Evolutionary conservation across 2,888 invertebrate genomes (phyloP).

Genomic region (Tridacna gigas): DNA sequence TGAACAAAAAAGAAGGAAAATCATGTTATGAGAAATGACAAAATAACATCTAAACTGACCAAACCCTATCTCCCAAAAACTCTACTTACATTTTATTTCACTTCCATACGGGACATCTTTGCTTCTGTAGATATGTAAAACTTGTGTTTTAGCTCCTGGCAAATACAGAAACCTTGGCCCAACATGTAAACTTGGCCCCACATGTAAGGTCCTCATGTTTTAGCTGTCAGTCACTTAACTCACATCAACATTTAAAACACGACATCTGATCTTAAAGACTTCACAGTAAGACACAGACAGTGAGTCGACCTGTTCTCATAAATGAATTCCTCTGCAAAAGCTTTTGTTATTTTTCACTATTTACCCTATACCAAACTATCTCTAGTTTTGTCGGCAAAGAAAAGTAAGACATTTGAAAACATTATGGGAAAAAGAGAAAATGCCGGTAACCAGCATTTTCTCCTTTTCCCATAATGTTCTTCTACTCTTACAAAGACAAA

Average conservation of each 20-base stretch:
- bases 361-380: background rate
- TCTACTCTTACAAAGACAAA: background rate
- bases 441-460: background rate
- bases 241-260: background rate
- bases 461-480: background rate
- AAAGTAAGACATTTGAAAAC: too few species aligned
- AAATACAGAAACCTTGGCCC: slow-evolving; percentile 54
- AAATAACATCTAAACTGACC: too few species aligned
- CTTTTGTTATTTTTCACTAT: background rate
- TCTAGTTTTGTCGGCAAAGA: too few species aligned
- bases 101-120: slow-evolving; percentile 43
- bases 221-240: background rate
- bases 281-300: background rate
- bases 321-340: background rate
- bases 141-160: slow-evolving; percentile 50
- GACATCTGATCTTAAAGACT: background rate
- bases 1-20: too few species aligned
- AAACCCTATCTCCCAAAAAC: background rate
- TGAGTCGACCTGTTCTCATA: background rate
- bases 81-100: slow-evolving; percentile 48
- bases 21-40: too few species aligned
- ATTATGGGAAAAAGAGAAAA: background rate
- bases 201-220: slow-evolving; percentile 12
- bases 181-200: background rate
- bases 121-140: slow-evolving; percentile 53